Evolutionary conservation across 2,888 invertebrate species (phyloP).

Genomic region (Oligia strigilis): DNA sequence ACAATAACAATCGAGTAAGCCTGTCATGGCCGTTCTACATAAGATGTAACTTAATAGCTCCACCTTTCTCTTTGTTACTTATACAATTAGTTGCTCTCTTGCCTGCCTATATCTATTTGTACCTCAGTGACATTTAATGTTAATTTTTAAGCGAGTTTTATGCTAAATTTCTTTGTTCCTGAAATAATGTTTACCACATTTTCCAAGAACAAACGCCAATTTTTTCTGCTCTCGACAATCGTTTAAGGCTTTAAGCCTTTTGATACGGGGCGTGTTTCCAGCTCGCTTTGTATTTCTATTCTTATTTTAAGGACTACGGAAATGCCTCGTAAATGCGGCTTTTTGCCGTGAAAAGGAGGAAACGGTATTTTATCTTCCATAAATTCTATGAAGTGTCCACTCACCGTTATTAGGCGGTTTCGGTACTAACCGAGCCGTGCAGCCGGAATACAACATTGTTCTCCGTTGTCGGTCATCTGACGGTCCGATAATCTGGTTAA

Average conservation of each 20-base stretch:
- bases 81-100: conserved; percentile 52
- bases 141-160: conserved; percentile 23
- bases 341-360: conserved; percentile 16
- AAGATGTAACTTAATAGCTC: conserved; percentile 70
- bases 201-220: conserved; percentile 9
- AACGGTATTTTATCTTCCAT: conserved; percentile 17
- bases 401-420: conserved; percentile 40
- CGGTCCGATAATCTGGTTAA: conserved; percentile 75
- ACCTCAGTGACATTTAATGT: conserved; percentile 24
- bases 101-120: conserved; percentile 18
- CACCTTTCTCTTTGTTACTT: conserved; percentile 70
- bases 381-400: conserved; percentile 24
- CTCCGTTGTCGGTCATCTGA: conserved; percentile 63
- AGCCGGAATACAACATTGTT: conserved; percentile 32
- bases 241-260: conserved; percentile 55
- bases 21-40: conserved; percentile 57
- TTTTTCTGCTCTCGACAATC: conserved; percentile 47
- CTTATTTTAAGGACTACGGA: conserved; percentile 48
- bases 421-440: not conserved
- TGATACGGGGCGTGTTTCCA: conserved; percentile 47
- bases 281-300: conserved; percentile 46
- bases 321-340: conserved; percentile 31
- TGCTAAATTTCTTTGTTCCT: conserved; percentile 36
- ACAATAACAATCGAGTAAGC: conserved; percentile 44
- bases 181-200: conserved; percentile 40